These are phyloP conservation scores for Apeltes quadracus DNA, from an alignment of 2,113 vertebrate genomes.

Conservation along the genomic window DNA sequence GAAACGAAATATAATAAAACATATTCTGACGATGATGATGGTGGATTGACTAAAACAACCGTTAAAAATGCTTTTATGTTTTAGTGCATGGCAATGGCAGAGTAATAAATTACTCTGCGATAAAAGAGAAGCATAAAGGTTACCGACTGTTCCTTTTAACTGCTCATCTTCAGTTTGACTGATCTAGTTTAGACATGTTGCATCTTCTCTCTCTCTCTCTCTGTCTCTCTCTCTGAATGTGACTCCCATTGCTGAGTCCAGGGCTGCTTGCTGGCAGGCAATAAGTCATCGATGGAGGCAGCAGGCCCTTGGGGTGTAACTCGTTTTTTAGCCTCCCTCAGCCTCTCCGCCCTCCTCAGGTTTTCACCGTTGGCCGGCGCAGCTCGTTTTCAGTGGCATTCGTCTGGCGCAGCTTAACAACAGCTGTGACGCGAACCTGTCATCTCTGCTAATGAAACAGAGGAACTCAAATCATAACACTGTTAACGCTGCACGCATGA, in stretches of 20 bases:
- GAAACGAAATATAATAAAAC: background rate
- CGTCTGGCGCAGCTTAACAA: slow-evolving; percentile 41
- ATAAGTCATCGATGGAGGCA: slow-evolving; percentile 73
- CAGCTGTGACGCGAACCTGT: slow-evolving; percentile 56
- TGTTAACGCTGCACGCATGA: slow-evolving; percentile 19
- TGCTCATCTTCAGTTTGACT: slow-evolving; percentile 28
- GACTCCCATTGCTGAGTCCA: slow-evolving; percentile 70
- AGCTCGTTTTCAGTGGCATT: slow-evolving; percentile 59
- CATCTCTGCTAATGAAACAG: slow-evolving; percentile 53
- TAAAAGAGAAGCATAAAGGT: slow-evolving; percentile 20
- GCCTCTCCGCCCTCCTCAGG: slow-evolving; percentile 58
- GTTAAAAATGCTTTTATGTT: slow-evolving; percentile 5
- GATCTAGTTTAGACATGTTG: slow-evolving; percentile 73
- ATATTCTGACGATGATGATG: slow-evolving; percentile 1
- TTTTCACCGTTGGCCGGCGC: slow-evolving; percentile 59
- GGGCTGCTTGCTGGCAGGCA: slow-evolving; percentile 66
- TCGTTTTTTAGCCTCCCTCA: slow-evolving; percentile 72
- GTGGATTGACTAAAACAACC: slow-evolving; percentile 13
- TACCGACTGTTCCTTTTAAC: slow-evolving; percentile 46
- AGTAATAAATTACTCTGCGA: slow-evolving; percentile 17
- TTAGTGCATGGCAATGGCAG: background rate
- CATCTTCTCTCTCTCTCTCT: slow-evolving; percentile 25
- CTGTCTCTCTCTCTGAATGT: slow-evolving; percentile 51
- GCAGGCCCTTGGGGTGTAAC: slow-evolving; percentile 65
- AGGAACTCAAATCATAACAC: slow-evolving; percentile 31